Conservation (phyloP, 2,888 invertebrate genomes). For the Periphyllus acericola region DNA sequence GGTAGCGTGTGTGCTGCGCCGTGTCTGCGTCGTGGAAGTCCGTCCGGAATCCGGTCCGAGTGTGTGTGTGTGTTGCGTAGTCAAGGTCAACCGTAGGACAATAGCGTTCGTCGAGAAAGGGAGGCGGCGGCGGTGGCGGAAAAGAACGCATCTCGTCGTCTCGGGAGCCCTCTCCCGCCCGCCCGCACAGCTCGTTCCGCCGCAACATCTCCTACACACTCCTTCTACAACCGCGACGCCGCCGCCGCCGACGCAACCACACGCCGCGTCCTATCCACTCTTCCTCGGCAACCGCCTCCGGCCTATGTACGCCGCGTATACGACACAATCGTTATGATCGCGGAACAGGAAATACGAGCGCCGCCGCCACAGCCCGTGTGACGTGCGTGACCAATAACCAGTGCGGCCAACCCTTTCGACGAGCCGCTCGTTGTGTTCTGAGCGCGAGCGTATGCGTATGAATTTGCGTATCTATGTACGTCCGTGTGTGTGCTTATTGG, state of each 20-base stretch:
- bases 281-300: slow-evolving; percentile 20
- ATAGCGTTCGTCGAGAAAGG: slow-evolving; percentile 52
- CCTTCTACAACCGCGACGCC: slow-evolving; percentile 5
- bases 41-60: slow-evolving; percentile 62
- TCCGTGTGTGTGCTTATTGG: neutral
- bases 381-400: slow-evolving; percentile 61
- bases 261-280: neutral
- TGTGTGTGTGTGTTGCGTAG: slow-evolving; percentile 5
- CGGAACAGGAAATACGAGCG: slow-evolving; percentile 61
- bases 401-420: slow-evolving; percentile 60
- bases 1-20: neutral
- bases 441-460: neutral
- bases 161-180: slow-evolving; percentile 44
- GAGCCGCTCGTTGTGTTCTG: neutral
- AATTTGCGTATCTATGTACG: too few species aligned
- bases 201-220: neutral
- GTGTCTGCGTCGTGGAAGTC: slow-evolving; percentile 45
- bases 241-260: neutral
- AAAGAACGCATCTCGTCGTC: slow-evolving; percentile 58
- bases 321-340: slow-evolving; percentile 60
- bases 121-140: slow-evolving; percentile 46
- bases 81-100: slow-evolving; percentile 62
- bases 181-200: neutral
- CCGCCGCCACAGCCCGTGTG: slow-evolving; percentile 46
- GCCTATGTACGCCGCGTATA: slow-evolving; percentile 8